Percentiles rank a stretch among this genome's conserved stretches.
phyloP scores from a whole-genome alignment of 1,140 invertebrate species.

The Scaptomyza montana region DNA sequence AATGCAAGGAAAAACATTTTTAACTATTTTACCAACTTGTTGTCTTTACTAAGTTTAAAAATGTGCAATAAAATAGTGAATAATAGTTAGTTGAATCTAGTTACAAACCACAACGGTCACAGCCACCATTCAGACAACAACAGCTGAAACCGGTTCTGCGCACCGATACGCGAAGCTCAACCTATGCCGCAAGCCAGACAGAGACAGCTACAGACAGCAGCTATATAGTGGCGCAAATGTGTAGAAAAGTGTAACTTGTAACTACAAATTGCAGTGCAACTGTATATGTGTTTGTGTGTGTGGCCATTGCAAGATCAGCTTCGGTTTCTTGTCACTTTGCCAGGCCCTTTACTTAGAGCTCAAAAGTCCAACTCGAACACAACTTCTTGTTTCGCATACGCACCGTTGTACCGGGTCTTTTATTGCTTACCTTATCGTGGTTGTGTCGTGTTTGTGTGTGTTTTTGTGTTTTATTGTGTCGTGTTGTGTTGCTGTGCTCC shows the following conservation, averaged over 20 bases:
- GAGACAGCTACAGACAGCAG: conserved; percentile 58
- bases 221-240: conserved; percentile 46
- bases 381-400: conserved; percentile 66
- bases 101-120: conserved; percentile 30
- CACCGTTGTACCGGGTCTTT: conserved; percentile 51
- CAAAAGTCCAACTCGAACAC: conserved; percentile 38
- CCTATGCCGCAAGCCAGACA: conserved; percentile 51
- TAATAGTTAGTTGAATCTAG: conserved; percentile 26
- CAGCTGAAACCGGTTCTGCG: conserved; percentile 68
- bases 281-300: conserved; percentile 12
- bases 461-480: background rate
- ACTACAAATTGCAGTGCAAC: conserved; percentile 60
- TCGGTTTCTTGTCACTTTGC: conserved; percentile 40
- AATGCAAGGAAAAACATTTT: conserved; percentile 12
- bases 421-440: conserved; percentile 33
- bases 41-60: background rate
- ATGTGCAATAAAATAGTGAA: conserved; percentile 38
- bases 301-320: conserved; percentile 60
- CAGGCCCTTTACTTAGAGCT: conserved; percentile 15
- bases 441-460: conserved; percentile 10
- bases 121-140: conserved; percentile 41
- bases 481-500: background rate
- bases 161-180: conserved; percentile 47
- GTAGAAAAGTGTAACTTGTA: conserved; percentile 65
- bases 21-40: background rate